A percentile compares a stretch with the other conserved stretches of the same genome.
phyloP scores from a whole-genome alignment of 2,113 vertebrate species.

The Caracal caracal region DNA sequence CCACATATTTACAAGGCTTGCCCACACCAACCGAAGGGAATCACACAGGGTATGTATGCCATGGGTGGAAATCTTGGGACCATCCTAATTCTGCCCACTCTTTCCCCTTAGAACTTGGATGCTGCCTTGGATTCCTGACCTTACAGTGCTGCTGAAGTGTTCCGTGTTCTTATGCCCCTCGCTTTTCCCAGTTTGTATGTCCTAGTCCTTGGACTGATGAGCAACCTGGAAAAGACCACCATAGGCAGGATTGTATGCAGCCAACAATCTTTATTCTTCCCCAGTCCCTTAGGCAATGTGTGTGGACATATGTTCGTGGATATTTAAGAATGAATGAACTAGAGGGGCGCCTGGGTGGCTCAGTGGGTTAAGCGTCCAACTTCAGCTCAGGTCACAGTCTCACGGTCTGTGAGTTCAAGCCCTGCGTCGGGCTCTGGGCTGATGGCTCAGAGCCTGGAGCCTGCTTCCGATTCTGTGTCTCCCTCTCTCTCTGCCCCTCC shows the following conservation, averaged over 20 bases:
- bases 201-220: background rate
- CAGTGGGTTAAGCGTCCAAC: too few species aligned
- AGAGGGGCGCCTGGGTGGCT: background rate
- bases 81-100: background rate
- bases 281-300: background rate
- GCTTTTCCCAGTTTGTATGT: background rate
- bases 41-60: background rate
- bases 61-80: background rate
- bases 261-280: background rate
- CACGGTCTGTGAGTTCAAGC: too few species aligned
- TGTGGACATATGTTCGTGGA: background rate
- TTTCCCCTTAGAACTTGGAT: background rate
- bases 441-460: too few species aligned
- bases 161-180: background rate
- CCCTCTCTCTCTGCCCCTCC: too few species aligned
- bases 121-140: background rate
- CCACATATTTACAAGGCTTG: background rate
- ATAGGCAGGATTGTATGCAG: background rate
- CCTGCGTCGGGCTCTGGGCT: too few species aligned
- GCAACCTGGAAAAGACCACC: background rate
- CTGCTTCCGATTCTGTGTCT: too few species aligned
- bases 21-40: background rate
- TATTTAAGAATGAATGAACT: background rate
- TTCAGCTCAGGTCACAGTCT: too few species aligned
- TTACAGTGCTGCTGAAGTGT: background rate